These are phyloP conservation scores for Agrotis ipsilon DNA, from an alignment of 2,888 invertebrate species.

Conservation along the genomic window DNA sequence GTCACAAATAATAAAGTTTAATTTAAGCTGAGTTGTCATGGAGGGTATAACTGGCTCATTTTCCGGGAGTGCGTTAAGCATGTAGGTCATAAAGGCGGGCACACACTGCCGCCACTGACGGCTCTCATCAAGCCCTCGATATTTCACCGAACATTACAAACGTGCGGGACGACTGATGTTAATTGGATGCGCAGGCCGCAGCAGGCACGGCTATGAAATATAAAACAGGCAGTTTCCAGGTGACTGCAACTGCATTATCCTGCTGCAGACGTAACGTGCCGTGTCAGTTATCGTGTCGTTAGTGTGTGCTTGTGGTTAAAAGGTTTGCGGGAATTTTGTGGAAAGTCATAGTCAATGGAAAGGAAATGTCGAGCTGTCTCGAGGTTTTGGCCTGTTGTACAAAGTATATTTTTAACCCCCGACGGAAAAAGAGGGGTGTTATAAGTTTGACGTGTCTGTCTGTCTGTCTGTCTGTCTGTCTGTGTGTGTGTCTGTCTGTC, in stretches of 20 bases:
- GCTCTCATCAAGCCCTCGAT: slow-evolving; percentile 84
- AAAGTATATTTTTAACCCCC: no score
- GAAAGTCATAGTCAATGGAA: slow-evolving; percentile 76
- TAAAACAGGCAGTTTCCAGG: slow-evolving; percentile 77
- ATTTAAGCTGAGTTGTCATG: slow-evolving; percentile 60
- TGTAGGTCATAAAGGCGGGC: slow-evolving; percentile 77
- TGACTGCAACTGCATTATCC: slow-evolving; percentile 73
- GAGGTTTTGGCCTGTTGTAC: no score
- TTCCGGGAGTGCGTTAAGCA: slow-evolving; percentile 59
- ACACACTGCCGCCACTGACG: slow-evolving; percentile 53
- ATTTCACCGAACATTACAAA: slow-evolving; percentile 85
- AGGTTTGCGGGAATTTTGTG: slow-evolving; percentile 68
- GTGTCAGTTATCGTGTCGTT: slow-evolving; percentile 69
- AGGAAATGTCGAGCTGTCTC: slow-evolving; percentile 60
- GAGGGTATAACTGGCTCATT: slow-evolving; percentile 60
- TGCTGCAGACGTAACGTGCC: slow-evolving; percentile 69
- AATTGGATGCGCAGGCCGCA: slow-evolving; percentile 86
- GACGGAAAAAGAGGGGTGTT: no score
- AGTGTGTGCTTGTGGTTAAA: slow-evolving; percentile 63
- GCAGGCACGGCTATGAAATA: slow-evolving; percentile 81
- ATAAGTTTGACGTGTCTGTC: no score
- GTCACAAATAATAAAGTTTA: slow-evolving; percentile 61
- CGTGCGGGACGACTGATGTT: slow-evolving; percentile 85
- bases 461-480: no score
- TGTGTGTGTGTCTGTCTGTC: no score